A percentile compares a stretch with the other conserved stretches of the same genome.
phyloP scores from a whole-genome alignment of 2,113 vertebrate genomes.

The Centropus unirufus region DNA sequence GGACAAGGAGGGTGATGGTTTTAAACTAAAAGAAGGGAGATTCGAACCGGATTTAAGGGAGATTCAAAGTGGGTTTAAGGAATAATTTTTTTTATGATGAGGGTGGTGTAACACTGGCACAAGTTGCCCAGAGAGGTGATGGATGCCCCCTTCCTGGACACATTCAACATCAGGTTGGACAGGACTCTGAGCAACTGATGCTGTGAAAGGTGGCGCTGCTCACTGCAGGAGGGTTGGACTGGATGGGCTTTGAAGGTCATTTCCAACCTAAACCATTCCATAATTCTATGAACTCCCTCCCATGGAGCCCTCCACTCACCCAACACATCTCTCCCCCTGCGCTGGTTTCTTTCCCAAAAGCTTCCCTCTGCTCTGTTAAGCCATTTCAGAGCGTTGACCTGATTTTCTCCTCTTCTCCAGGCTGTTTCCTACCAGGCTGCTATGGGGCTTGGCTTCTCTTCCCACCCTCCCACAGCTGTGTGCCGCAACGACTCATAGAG shows the following conservation, averaged over 20 bases:
- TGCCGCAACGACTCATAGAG: background rate
- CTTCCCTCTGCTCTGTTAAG: background rate
- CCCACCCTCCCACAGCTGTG: constrained; percentile 43
- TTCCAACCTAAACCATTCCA: background rate
- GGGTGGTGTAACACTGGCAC: fast-evolving
- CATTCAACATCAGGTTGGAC: fast-evolving
- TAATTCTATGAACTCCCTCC: background rate
- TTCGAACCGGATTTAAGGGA: fast-evolving
- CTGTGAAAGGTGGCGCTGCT: background rate
- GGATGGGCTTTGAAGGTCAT: fast-evolving
- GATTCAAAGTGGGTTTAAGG: fast-evolving
- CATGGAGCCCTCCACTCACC: background rate
- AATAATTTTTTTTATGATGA: fast-evolving
- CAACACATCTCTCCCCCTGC: fast-evolving
- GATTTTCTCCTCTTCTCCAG: background rate
- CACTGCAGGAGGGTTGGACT: background rate
- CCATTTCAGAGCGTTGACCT: background rate
- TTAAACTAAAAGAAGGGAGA: background rate
- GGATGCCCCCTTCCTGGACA: background rate
- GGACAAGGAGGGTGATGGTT: background rate
- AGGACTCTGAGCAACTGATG: fast-evolving
- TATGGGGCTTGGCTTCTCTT: background rate
- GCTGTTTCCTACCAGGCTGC: constrained; percentile 11
- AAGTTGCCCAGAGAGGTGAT: background rate
- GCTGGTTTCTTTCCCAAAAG: background rate